Percentiles rank a stretch among this genome's conserved stretches.
phyloP scores from a whole-genome alignment of 2,888 invertebrate species.

The Sympetrum striolatum region DNA sequence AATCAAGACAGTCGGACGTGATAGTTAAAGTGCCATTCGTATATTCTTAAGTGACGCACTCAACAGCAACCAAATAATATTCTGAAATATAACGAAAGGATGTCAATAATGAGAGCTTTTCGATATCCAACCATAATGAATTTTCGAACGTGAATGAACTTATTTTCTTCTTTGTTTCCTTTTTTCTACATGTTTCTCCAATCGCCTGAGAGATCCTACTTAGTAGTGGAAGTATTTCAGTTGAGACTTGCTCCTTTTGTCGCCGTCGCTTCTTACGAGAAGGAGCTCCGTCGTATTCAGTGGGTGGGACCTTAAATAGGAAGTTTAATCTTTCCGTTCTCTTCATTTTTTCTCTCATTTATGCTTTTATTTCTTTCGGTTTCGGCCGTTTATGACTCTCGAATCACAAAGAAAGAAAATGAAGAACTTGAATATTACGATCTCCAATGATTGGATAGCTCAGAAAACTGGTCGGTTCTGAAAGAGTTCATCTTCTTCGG shows the following conservation, averaged over 20 bases:
- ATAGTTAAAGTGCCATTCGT: no score
- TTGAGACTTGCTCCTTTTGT: background rate
- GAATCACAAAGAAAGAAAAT: background rate
- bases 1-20: no score
- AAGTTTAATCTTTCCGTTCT: background rate
- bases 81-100: no score
- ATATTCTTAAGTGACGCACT: no score
- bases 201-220: background rate
- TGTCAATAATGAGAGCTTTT: no score
- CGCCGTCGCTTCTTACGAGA: background rate
- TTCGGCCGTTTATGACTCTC: background rate
- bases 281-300: background rate
- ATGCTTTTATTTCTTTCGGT: background rate
- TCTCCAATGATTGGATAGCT: background rate
- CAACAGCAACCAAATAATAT: no score
- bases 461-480: background rate
- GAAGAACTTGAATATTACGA: background rate
- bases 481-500: no score
- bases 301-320: background rate
- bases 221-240: conserved; percentile 8
- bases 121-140: no score
- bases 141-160: no score
- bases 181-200: no score
- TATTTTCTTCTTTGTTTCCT: background rate
- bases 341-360: background rate